phyloP scores from a whole-genome alignment of 2,888 invertebrate genomes.

The Cosmorhoe ocellata region DNA sequence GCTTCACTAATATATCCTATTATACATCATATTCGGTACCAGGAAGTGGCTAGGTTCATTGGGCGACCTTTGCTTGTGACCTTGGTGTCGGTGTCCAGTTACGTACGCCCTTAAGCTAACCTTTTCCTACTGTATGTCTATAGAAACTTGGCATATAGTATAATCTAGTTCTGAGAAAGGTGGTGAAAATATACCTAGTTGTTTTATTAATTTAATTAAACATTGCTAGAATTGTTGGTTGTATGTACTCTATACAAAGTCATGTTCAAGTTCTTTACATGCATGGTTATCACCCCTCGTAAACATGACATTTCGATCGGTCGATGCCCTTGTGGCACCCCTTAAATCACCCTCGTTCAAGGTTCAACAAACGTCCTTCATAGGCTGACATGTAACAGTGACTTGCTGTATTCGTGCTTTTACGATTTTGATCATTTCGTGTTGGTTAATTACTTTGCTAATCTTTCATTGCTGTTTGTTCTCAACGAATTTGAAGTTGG shows the following conservation, averaged over 20 bases:
- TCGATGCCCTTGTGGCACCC: slow-evolving; percentile 38
- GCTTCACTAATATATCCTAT: slow-evolving; percentile 38
- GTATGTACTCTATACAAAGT: too few relatives aligned
- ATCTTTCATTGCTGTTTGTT: background rate
- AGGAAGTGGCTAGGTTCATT: slow-evolving; percentile 62
- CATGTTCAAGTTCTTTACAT: background rate
- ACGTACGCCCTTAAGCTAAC: slow-evolving; percentile 36
- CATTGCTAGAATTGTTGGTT: background rate
- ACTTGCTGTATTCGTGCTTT: slow-evolving; percentile 27
- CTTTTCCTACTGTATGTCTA: slow-evolving; percentile 20
- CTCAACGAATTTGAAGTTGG: too few relatives aligned
- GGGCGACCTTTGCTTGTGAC: slow-evolving; percentile 63
- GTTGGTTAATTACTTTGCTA: slow-evolving; percentile 1
- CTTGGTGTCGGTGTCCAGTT: slow-evolving; percentile 57
- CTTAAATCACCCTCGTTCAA: slow-evolving; percentile 37
- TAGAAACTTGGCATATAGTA: slow-evolving; percentile 16
- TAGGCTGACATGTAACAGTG: slow-evolving; percentile 51
- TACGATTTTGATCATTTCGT: slow-evolving; percentile 3
- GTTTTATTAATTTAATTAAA: too few relatives aligned
- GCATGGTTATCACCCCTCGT: slow-evolving; percentile 24
- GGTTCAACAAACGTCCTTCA: slow-evolving; percentile 67
- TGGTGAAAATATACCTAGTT: too few relatives aligned
- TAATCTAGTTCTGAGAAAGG: background rate
- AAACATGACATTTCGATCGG: slow-evolving; percentile 32
- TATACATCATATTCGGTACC: slow-evolving; percentile 59